Evolutionary conservation across 1,140 invertebrate genomes (phyloP), one percentile per base, ranked within the genome.

Genomic region (Trinorchestia longiramus): DNA sequence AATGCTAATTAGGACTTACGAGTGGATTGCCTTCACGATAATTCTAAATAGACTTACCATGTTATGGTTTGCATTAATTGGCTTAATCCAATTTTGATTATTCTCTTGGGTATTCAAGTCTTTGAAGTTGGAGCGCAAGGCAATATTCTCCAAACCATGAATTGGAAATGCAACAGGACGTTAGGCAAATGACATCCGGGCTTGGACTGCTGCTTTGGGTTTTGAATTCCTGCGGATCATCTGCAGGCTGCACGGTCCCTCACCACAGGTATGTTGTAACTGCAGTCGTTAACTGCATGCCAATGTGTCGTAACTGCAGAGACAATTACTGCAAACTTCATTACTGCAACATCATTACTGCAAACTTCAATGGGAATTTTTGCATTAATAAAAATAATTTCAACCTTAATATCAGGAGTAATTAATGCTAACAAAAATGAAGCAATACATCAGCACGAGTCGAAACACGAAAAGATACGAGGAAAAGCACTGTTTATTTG

Each of bases 1-100:
- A 43, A 94, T 43, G 92, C 92, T 94, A 94, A 94, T 94, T 94
- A 94, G 92, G 92, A 94, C 92, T 94, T 94, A 94, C 92, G 92
- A 94, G 0, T 43, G 92, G 92, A 94, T 94, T 94, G 92, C 43
- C 92, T 94, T 94, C 44, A 94, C 43, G 44, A 94, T 94, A 94
- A 94, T 94, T 94, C 44, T 94, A 45, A 94, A 94, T 94, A 94
- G 92, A 94, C 92, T 94, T 94, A 43, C 43, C 44, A 43, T 94
- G 43, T 94, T 43, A 94, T 94, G 92, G 44, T 40, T 94, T 45
- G 92, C 43, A 94, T 43, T 45, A 94, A 94, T 94, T 45, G 92
- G 44, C 92, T 94, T 43, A 47, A 94, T 94, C 44, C 44, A 94
- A 94, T 94, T 94, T 94, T 94, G 43, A 94, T 94, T 45, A 94